Evolutionary conservation across 2,888 invertebrate species (phyloP).

Genomic region (Steinernema hermaphroditum): DNA sequence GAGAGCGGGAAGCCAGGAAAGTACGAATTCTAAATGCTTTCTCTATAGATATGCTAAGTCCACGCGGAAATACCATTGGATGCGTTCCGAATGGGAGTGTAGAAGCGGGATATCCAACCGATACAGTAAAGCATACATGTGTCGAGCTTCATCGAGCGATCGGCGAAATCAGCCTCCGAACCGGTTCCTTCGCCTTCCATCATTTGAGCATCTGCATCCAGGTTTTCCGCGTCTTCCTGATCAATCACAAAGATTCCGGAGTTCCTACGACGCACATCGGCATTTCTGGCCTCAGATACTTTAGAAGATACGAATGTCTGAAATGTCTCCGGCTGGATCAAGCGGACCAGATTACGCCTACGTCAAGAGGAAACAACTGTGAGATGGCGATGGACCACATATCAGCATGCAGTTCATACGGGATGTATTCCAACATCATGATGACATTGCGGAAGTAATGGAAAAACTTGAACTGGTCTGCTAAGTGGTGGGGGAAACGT

Average conservation of each 20-base stretch:
- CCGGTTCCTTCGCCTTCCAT: neutral
- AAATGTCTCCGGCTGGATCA: neutral
- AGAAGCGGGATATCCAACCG: constrained; percentile 16
- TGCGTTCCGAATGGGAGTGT: constrained; percentile 5
- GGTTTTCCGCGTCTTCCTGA: neutral
- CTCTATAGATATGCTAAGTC: neutral
- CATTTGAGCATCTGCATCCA: neutral
- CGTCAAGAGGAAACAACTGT: neutral
- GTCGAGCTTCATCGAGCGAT: neutral
- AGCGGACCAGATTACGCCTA: neutral
- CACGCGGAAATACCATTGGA: neutral
- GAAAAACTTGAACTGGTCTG: neutral
- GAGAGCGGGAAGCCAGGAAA: constrained; percentile 9
- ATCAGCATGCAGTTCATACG: neutral
- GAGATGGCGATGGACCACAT: neutral
- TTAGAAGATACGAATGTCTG: neutral
- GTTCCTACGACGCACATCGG: neutral
- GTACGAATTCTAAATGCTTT: neutral
- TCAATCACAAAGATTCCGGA: neutral
- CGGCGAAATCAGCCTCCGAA: neutral
- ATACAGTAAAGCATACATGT: neutral
- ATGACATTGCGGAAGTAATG: constrained; percentile 18
- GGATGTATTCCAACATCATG: neutral
- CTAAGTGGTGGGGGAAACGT: neutral
- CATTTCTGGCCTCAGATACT: too few relatives aligned